A percentile compares a stretch with the other conserved stretches of the same genome.
These are phyloP conservation scores for Phalacrocorax carbo DNA, from an alignment of 2,113 vertebrate genomes.

Conservation along the genomic window DNA sequence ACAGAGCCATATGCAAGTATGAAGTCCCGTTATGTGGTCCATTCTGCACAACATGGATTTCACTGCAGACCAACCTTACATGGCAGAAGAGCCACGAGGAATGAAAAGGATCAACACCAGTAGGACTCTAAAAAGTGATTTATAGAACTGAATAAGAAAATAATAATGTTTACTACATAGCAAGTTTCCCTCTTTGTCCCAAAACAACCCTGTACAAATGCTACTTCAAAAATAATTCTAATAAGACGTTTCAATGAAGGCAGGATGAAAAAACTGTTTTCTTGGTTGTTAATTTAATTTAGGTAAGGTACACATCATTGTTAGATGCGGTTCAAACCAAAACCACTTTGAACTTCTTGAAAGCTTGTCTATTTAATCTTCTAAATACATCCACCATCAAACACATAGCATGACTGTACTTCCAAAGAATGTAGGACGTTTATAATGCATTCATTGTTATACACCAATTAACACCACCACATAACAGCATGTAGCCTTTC, in stretches of 20 bases:
- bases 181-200: neutral
- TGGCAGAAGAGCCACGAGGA: neutral
- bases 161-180: neutral
- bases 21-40: neutral
- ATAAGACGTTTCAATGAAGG: neutral
- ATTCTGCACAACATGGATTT: neutral
- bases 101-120: neutral
- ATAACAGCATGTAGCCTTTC: neutral
- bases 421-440: neutral
- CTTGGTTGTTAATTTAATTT: neutral
- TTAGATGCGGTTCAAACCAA: constrained; percentile 4
- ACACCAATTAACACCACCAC: constrained; percentile 2
- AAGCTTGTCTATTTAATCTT: neutral
- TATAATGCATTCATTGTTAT: neutral
- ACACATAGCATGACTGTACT: neutral
- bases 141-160: neutral
- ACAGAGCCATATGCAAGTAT: neutral
- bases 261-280: neutral
- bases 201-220: neutral
- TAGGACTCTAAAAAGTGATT: neutral
- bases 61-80: neutral
- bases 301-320: neutral
- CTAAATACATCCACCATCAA: neutral
- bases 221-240: neutral
- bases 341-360: constrained; percentile 31